Base-by-base conservation (phyloP, 1,140 invertebrate genomes). In the Drosophila littoralis region DNA sequence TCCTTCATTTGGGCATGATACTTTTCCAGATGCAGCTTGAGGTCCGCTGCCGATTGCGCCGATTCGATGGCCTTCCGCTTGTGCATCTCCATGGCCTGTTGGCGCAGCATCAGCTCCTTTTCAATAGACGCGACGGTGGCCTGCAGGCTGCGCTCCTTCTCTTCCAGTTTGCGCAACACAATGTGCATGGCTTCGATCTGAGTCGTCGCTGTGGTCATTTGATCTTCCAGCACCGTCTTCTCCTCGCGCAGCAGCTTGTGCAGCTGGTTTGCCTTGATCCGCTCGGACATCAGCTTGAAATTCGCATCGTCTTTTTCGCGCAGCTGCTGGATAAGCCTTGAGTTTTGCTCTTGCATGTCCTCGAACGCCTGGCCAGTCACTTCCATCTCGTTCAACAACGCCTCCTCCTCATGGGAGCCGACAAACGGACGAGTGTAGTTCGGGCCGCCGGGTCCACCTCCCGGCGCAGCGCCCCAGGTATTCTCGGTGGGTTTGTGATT, bases 331-430 rank as follows among this genome's bases (percentile, higher is more conserved):
- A 99, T 97, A 9, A 99, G 94, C 33, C 98, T 93, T 0, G 97
- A 97, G 93, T 99, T 99, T 93, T 99, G 98, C 91, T 99, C 98
- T 93, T 99, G 98, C 98, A 99, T 99, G 90, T 99, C 98, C 93
- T 99, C 98, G 92, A 99, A 99, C 0, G 99, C 99, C 93, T 99
- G 98, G 0, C 98, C 98, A 0, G 98, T 99, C 1, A 99, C 98
- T 93, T 99, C 99, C 97, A 99, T 99, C 93, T 99, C 99, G 91
- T 98, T 99, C 4, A 99, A 93, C 57, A 99, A 93, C 1, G 98
- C 98, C 92, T 99, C 98, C 93, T 99, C 99, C 92, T 99, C 98
- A 75, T 95, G 94, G 0, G 95, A 95, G 1, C 95, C 95, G 2
- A 95, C 94, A 89, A 95, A 95, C 9, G 95, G 95, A 51, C 95